Base-by-base conservation (phyloP, 2,113 vertebrate species). In the Delphinapterus leucas region DNA sequence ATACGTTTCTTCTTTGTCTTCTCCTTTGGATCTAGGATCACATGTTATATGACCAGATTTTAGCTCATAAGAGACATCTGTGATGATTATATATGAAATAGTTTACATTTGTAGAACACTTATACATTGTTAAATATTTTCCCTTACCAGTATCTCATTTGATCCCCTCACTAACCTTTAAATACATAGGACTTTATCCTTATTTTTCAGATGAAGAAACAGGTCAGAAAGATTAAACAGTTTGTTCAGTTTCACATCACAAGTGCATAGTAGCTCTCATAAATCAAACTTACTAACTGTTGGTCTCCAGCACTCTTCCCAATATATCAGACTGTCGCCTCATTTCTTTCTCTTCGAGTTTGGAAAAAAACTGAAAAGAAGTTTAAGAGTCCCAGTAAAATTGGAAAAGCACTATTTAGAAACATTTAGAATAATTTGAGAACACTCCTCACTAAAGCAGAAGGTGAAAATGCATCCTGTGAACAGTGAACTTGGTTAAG, bases 341-440 rank as follows among this genome's bases (percentile, higher is more conserved):
- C 18, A 20, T 76, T 68, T 97, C 60, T 85, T 91, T 73, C 14
- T 47, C 17, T 76, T 61, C 33, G 2, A n/a, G 5, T 53, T 90
- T 53, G 33, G 9, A 61, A 88, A 49, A 55, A 71, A 28, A 18
- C 12, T 53, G 8, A 61, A 82, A 85, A 79, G 55, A 61, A 82
- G 8, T 41, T 88, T 77, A 95, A 97, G 61, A 95, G 31, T 86
- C 25, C 26, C 21, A 53, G 17, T 38, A 88, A 90, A 88, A 68
- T 21, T 58, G 26, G 17, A 55, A 23, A 65, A 58, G 20, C 21
- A 49, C 77, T 88, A 93, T 70, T 68, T 38, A 90, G 26, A 65
- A 67, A 74, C 38, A n/a, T 38, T 92, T 76, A 70, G 58, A 95
- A n/a, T 93, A 55, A 65, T 49, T 80, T 83, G 67, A 95, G 83